phyloP scores from a whole-genome alignment of 2,113 vertebrate genomes.

The Fukomys damarensis region DNA sequence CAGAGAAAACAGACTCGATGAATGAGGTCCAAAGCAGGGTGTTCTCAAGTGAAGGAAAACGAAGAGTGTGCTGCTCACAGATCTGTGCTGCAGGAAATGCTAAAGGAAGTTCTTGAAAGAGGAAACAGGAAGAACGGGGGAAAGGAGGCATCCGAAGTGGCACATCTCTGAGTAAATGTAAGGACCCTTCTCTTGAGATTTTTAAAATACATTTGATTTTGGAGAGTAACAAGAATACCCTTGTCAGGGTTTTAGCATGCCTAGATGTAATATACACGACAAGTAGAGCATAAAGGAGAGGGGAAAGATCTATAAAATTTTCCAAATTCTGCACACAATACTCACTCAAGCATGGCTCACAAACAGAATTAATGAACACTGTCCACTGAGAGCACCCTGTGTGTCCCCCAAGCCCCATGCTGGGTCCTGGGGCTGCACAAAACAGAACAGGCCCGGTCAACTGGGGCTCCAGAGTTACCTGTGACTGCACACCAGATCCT shows the following conservation, averaged over 20 bases:
- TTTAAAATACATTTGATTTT: not conserved
- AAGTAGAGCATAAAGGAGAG: accelerated
- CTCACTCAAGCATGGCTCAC: not conserved
- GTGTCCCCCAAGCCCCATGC: accelerated
- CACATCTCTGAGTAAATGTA: not conserved
- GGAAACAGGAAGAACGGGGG: not conserved
- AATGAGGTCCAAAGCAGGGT: not conserved
- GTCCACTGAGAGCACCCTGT: accelerated
- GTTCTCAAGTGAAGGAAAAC: not conserved
- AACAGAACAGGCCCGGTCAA: not conserved
- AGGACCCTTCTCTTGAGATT: not conserved
- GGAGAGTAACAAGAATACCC: not conserved
- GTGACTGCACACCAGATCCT: not conserved
- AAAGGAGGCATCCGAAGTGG: not conserved
- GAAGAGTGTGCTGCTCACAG: no score
- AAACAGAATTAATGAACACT: not conserved
- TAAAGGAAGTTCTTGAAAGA: not conserved
- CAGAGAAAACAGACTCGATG: not conserved
- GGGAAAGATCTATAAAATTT: accelerated
- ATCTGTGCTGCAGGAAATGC: not conserved
- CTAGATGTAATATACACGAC: accelerated
- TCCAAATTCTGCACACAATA: not conserved
- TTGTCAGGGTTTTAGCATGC: not conserved
- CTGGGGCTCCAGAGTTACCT: not conserved
- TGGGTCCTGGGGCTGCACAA: accelerated